Conservation (phyloP, 2,888 invertebrate species). For the Oeneis ivallda region DNA sequence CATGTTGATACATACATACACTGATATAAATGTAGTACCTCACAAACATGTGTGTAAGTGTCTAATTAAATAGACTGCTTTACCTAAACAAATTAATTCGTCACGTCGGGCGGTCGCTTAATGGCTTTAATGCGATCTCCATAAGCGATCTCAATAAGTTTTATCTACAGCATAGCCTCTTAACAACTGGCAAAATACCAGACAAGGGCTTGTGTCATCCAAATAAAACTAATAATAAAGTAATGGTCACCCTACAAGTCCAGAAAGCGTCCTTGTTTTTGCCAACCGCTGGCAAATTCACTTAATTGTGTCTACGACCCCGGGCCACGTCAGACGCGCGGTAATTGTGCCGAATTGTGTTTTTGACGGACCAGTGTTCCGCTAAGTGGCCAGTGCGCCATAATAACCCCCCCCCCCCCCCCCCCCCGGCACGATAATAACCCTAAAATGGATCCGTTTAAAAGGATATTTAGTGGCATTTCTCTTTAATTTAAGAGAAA, state of each 20-base stretch:
- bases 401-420: conserved; percentile 13
- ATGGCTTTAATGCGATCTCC: too few relatives aligned
- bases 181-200: too few relatives aligned
- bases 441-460: conserved; percentile 15
- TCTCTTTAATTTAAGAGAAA: conserved; percentile 4
- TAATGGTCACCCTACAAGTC: conserved; percentile 47
- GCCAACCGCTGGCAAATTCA: conserved; percentile 64
- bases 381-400: conserved; percentile 24
- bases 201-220: too few relatives aligned
- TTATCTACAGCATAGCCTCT: too few relatives aligned
- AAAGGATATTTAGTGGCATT: conserved; percentile 11
- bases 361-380: conserved; percentile 23
- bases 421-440: conserved; percentile 33
- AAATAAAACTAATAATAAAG: too few relatives aligned
- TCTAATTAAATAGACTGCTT: too few relatives aligned
- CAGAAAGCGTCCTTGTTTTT: conserved; percentile 60
- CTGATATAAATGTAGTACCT: too few relatives aligned
- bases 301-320: conserved; percentile 73
- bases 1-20: too few relatives aligned
- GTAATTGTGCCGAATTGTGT: conserved; percentile 54
- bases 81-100: too few relatives aligned
- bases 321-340: conserved; percentile 56
- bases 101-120: too few relatives aligned
- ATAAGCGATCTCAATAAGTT: too few relatives aligned
- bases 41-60: too few relatives aligned